These are phyloP conservation scores for Drosophila arizonae DNA, from an alignment of 1,140 invertebrate species.

Conservation along the genomic window DNA sequence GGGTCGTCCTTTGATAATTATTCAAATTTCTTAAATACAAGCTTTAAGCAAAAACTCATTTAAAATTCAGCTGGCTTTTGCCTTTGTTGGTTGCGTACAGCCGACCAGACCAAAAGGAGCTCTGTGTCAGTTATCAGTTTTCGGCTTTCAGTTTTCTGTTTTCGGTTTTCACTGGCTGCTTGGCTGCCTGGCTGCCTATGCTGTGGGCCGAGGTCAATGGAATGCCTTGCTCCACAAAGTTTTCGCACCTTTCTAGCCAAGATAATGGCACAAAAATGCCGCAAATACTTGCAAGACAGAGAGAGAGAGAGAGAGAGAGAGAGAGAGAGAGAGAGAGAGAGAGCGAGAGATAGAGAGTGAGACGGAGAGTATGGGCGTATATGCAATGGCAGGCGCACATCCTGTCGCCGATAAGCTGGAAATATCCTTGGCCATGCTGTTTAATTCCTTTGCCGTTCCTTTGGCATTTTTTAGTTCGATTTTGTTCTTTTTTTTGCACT, in stretches of 20 bases:
- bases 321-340: no score
- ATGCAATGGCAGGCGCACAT: slow-evolving; percentile 11
- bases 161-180: background rate
- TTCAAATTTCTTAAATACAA: slow-evolving; percentile 2
- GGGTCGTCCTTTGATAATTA: slow-evolving; percentile 5
- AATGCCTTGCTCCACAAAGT: slow-evolving; percentile 39
- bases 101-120: background rate
- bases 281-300: slow-evolving; percentile 54
- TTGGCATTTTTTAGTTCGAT: slow-evolving; percentile 58
- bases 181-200: background rate
- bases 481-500: slow-evolving; percentile 29
- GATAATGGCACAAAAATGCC: slow-evolving; percentile 66
- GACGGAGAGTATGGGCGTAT: background rate
- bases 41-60: background rate
- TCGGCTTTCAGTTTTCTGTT: background rate
- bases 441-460: slow-evolving; percentile 68
- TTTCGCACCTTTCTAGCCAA: slow-evolving; percentile 65
- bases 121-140: background rate
- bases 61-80: background rate
- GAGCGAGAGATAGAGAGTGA: background rate
- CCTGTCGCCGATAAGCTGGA: slow-evolving; percentile 35
- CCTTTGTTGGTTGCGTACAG: background rate
- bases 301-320: background rate
- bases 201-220: slow-evolving; percentile 27
- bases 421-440: slow-evolving; percentile 54